phyloP scores from a whole-genome alignment of 23 tunicate species.

The Halocynthia roretzi region DNA sequence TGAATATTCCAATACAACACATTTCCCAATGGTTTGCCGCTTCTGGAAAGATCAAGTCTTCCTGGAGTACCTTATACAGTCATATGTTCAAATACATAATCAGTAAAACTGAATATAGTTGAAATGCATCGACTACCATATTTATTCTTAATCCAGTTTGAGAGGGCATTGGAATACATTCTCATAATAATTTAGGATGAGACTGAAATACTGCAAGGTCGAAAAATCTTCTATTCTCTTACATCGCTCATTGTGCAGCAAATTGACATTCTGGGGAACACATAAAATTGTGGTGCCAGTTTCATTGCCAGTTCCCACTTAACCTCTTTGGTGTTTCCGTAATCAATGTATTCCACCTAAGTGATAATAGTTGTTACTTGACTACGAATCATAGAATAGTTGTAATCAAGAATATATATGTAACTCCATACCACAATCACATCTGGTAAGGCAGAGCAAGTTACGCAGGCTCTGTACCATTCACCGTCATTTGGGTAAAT shows the following conservation, averaged over 20 bases:
- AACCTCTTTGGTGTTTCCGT: constrained; percentile 16
- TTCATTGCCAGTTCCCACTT: not conserved
- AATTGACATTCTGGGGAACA: not conserved
- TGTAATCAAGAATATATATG: not conserved
- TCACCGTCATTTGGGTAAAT: not conserved
- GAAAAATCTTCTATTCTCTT: not conserved
- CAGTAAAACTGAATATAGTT: too few species aligned
- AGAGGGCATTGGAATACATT: too few species aligned
- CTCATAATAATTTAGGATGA: too few species aligned
- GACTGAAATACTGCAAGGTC: too few species aligned
- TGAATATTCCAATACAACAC: too few species aligned
- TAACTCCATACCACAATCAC: not conserved
- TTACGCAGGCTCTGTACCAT: constrained; percentile 3
- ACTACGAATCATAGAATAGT: not conserved
- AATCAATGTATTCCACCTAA: constrained; percentile 21
- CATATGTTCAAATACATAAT: too few species aligned
- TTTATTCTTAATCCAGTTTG: too few species aligned
- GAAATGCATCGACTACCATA: too few species aligned
- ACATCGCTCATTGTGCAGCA: not conserved
- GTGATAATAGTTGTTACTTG: not conserved
- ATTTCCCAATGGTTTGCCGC: too few species aligned
- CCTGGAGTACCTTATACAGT: too few species aligned
- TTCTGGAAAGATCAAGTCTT: too few species aligned
- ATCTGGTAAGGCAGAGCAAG: not conserved
- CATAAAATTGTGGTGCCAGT: not conserved